Percentiles rank a stretch among this genome's conserved stretches.
Conservation (phyloP, 2,113 vertebrate genomes). For the Serinus canaria region DNA sequence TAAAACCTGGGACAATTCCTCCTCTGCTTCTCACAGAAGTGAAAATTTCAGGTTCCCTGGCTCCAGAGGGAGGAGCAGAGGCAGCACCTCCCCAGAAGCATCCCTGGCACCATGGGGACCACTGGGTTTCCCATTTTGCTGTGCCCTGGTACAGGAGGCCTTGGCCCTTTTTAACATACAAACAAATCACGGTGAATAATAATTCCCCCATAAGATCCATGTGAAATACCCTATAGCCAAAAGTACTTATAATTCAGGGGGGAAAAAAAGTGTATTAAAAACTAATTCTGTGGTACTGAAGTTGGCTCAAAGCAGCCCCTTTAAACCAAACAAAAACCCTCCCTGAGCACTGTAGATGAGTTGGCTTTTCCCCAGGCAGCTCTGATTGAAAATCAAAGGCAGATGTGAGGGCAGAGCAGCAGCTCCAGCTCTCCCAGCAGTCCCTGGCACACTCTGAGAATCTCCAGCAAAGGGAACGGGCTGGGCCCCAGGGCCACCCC, state of each 20-base stretch:
- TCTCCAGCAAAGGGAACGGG: background rate
- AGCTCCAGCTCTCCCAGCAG: slow-evolving; percentile 27
- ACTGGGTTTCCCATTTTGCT: background rate
- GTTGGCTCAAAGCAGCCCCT: slow-evolving; percentile 15
- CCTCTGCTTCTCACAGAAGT: background rate
- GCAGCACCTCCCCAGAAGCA: background rate
- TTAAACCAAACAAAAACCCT: background rate
- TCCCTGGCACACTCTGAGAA: background rate
- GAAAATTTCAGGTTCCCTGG: too few relatives aligned
- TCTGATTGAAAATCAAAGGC: slow-evolving; percentile 50
- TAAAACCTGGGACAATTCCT: background rate
- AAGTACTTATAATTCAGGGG: background rate
- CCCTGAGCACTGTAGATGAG: slow-evolving; percentile 14
- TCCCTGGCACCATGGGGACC: fast-evolving
- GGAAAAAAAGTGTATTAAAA: background rate
- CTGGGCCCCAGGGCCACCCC: background rate
- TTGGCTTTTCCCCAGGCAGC: slow-evolving; percentile 29
- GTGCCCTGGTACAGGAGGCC: background rate
- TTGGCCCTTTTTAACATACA: background rate
- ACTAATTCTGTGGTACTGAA: slow-evolving; percentile 3
- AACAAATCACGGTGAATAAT: background rate
- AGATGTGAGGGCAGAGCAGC: slow-evolving; percentile 49
- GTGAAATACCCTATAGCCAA: background rate
- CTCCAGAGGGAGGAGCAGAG: background rate
- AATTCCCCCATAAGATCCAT: background rate